Evolutionary conservation across 2,113 vertebrate species (phyloP).

Genomic region (Triplophysa dalaica): DNA sequence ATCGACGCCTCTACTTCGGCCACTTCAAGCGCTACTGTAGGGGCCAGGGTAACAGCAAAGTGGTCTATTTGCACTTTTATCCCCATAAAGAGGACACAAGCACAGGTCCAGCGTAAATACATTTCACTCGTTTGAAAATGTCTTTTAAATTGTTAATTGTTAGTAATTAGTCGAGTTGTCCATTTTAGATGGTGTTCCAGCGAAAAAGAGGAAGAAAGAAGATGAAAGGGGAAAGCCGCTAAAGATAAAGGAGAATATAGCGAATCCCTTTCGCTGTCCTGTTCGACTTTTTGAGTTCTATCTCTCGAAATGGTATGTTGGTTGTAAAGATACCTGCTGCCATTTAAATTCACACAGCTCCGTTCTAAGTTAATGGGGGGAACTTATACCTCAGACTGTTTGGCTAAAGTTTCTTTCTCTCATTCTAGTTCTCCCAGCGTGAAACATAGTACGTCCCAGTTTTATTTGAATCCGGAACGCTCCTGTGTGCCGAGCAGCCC

Average conservation of each 20-base stretch:
- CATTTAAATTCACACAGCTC: not conserved
- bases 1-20: slow-evolving; percentile 92
- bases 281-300: slow-evolving; percentile 97
- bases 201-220: slow-evolving; percentile 83
- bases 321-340: not conserved
- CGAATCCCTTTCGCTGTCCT: slow-evolving; percentile 93
- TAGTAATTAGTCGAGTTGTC: not conserved
- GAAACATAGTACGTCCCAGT: slow-evolving; percentile 91
- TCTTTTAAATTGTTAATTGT: not conserved
- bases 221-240: slow-evolving; percentile 77
- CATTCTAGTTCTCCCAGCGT: slow-evolving; percentile 86
- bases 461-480: slow-evolving; percentile 95
- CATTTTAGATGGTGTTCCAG: slow-evolving; percentile 76
- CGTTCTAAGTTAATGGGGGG: not conserved
- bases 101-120: slow-evolving; percentile 54
- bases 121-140: not conserved
- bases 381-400: too few relatives aligned
- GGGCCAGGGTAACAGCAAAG: slow-evolving; percentile 83
- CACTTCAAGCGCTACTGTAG: slow-evolving; percentile 91
- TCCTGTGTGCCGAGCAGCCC: slow-evolving; percentile 96
- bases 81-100: slow-evolving; percentile 78
- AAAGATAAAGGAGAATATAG: slow-evolving; percentile 92
- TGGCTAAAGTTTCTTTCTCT: not conserved
- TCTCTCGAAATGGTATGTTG: slow-evolving; percentile 87
- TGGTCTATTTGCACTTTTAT: slow-evolving; percentile 91